These are phyloP conservation scores for Pristionchus exspectatus DNA, from an alignment of 2,888 invertebrate species.

Conservation along the genomic window DNA sequence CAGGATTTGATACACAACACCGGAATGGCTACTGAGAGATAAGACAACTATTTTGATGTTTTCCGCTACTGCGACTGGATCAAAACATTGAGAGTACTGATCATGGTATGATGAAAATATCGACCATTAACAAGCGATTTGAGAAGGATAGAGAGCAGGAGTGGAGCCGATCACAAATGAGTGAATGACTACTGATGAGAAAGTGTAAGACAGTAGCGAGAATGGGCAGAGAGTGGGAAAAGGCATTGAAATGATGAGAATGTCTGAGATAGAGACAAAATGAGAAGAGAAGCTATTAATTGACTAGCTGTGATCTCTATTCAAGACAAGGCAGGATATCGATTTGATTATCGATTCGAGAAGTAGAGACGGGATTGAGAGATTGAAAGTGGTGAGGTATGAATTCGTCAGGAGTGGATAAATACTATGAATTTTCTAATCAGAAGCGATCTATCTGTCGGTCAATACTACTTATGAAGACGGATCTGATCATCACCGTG, in stretches of 20 bases:
- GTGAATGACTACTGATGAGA: slow-evolving; percentile 40
- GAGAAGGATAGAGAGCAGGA: not conserved
- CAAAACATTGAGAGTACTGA: not conserved
- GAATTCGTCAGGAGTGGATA: not conserved
- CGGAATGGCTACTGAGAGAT: slow-evolving; percentile 42
- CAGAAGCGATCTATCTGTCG: not conserved
- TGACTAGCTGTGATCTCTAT: not conserved
- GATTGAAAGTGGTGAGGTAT: slow-evolving; percentile 10
- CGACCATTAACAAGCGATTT: not conserved
- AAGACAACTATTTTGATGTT: slow-evolving; percentile 22
- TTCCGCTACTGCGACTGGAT: not conserved
- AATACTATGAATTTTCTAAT: not conserved
- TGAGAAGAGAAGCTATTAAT: not conserved
- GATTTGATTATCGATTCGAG: not conserved
- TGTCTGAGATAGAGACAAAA: not conserved
- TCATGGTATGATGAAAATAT: not conserved
- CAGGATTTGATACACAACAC: slow-evolving; percentile 27
- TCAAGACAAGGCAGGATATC: not conserved
- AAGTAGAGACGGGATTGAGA: slow-evolving; percentile 18
- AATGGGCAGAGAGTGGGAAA: slow-evolving; percentile 11
- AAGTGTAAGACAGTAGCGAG: slow-evolving; percentile 18
- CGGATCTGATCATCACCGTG: not conserved
- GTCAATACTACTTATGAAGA: not conserved
- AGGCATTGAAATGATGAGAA: not conserved
- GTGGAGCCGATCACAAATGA: slow-evolving; percentile 27